Evolutionary conservation across 2,888 invertebrate species (phyloP), one percentile per base, ranked within the genome.

Genomic region (Rhagonycha lutea): DNA sequence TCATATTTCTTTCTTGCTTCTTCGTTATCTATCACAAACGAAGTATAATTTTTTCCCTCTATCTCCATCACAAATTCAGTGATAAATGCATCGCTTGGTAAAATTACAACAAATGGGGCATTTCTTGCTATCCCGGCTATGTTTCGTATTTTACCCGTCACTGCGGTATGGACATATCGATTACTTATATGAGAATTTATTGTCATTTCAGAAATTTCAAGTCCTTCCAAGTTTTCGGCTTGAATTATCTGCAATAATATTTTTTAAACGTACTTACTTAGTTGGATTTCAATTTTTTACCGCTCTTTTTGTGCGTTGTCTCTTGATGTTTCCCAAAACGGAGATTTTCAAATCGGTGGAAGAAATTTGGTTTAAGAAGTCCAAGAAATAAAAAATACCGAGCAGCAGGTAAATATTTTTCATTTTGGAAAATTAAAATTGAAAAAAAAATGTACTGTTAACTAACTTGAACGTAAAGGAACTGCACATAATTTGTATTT

Each of bases 61-160:
- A 92, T 88, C 71, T 90, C 91, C 93, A 94, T 93, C 61, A 90
- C 86, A 83, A 94, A 93, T 71, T 91, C 91, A 60, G 92, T 91
- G 80, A 93, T 93, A 85, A 92, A 94, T 0, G 93, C 93, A 0
- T 92, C 91, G 76, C 93, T 92, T 0, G 94, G 94, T 68, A 94
- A 86, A 14, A 93, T 89, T 11, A 94, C 90, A 68, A 90, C 89
- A 87, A 94, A 94, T 67, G 89, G 88, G 5, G 92, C 91, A 84
- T 94, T 92, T 79, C 92, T 91, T 0, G 93, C 88, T 9, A 84
- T 86, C 67, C 88, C 87, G 8, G 90, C 90, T 1, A 90, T 89
- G 85, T 94, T 94, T 80, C 89, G 89, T 28, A 94, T 90, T 78
- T 89, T 89, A 77, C 92, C 92, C 5, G 91, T 91, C 0, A 94